A percentile compares a stretch with the other conserved stretches of the same genome.
Conservation (phyloP, 2,113 vertebrate genomes). For the Myrmophylax atrothorax region DNA sequence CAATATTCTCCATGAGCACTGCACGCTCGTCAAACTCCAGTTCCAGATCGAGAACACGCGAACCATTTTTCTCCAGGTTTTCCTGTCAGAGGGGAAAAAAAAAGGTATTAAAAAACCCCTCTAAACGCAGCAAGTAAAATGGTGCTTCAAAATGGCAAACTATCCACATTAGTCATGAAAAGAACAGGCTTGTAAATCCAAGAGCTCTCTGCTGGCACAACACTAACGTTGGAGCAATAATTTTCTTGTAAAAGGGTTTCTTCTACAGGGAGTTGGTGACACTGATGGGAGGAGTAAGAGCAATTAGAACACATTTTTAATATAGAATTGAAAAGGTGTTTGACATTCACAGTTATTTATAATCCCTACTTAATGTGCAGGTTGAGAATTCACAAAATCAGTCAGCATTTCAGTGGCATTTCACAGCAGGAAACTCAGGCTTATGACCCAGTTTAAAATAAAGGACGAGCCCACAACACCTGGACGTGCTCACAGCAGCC, state of each 20-base stretch:
- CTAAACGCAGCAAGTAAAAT: background rate
- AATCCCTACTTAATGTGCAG: conserved; percentile 33
- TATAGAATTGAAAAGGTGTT: conserved; percentile 23
- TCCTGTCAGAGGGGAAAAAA: conserved; percentile 75
- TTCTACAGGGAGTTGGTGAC: conserved; percentile 8
- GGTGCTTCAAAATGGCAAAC: background rate
- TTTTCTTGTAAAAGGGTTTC: conserved; percentile 16
- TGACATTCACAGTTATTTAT: conserved; percentile 45
- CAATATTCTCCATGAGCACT: conserved; percentile 92
- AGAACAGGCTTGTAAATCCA: background rate
- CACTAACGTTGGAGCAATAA: background rate
- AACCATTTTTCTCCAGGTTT: conserved; percentile 91
- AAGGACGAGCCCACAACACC: background rate
- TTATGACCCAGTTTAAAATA: conserved; percentile 34
- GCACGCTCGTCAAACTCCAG: conserved; percentile 93
- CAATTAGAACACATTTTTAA: conserved; percentile 31
- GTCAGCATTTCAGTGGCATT: conserved; percentile 17
- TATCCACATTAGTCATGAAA: background rate
- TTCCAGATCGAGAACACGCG: conserved; percentile 88
- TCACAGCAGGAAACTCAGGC: conserved; percentile 39
- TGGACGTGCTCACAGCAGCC: background rate
- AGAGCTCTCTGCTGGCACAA: conserved; percentile 50
- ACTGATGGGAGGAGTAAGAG: conserved; percentile 29
- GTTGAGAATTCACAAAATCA: conserved; percentile 15
- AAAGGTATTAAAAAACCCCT: background rate